Percentiles rank a stretch among this genome's conserved stretches.
phyloP scores from a whole-genome alignment of 2,113 vertebrate genomes.

The Platycercus adscitus region DNA sequence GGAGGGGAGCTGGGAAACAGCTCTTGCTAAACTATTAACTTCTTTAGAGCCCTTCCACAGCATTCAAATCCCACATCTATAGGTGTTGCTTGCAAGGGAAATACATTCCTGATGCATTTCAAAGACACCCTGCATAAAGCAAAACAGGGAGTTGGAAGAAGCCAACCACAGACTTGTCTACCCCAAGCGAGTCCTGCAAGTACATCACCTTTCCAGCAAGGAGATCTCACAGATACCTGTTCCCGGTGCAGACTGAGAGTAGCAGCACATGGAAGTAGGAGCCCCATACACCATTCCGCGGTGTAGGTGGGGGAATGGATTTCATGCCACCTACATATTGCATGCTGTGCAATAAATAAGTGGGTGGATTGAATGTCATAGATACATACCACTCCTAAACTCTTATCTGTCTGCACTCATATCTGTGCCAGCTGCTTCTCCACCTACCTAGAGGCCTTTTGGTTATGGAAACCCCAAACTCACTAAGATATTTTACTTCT shows the following conservation, averaged over 20 bases:
- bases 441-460: slow-evolving; percentile 58
- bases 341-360: slow-evolving; percentile 45
- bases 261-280: neutral
- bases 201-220: neutral
- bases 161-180: fast-evolving
- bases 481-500: slow-evolving; percentile 11
- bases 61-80: neutral
- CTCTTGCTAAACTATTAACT: neutral
- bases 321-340: slow-evolving; percentile 28
- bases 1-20: neutral
- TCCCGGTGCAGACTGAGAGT: neutral
- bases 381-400: slow-evolving; percentile 35
- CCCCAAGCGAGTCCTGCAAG: neutral
- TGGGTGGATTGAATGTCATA: slow-evolving; percentile 61
- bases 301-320: neutral
- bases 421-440: slow-evolving; percentile 57
- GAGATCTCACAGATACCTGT: neutral
- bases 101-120: neutral
- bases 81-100: neutral
- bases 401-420: slow-evolving; percentile 51
- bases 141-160: neutral
- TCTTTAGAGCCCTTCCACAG: neutral
- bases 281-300: neutral
- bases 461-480: slow-evolving; percentile 30
- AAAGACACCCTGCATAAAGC: neutral